Percentiles rank a stretch among this genome's conserved stretches.
phyloP scores from a whole-genome alignment of 2,797 vertebrate species.

The Lateolabrax maculatus region DNA sequence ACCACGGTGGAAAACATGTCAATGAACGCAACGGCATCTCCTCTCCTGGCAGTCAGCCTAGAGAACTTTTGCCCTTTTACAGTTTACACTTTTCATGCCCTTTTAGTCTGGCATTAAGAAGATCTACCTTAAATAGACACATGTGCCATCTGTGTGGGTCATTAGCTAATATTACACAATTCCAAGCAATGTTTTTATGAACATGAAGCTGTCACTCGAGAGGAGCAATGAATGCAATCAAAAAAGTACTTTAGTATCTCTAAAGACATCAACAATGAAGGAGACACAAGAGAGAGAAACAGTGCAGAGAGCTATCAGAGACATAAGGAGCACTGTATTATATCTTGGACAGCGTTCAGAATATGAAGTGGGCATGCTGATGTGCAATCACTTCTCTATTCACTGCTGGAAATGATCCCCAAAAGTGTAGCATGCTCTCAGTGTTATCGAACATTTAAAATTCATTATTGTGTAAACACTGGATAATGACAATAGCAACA shows the following conservation, averaged over 20 bases:
- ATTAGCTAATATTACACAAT: slow-evolving; percentile 41
- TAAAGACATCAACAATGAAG: slow-evolving; percentile 50
- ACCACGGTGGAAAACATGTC: slow-evolving; percentile 75
- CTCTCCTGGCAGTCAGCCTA: slow-evolving; percentile 44
- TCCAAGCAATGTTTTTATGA: slow-evolving; percentile 30
- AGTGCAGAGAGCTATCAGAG: slow-evolving; percentile 66
- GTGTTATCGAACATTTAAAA: slow-evolving; percentile 53
- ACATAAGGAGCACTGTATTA: slow-evolving; percentile 63
- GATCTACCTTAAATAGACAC: slow-evolving; percentile 35
- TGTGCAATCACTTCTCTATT: slow-evolving; percentile 72
- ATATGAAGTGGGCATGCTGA: slow-evolving; percentile 70
- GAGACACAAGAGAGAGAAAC: slow-evolving; percentile 60
- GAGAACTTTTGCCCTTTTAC: slow-evolving; percentile 63
- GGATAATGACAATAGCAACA: slow-evolving; percentile 8
- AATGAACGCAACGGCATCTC: slow-evolving; percentile 59
- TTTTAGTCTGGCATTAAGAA: slow-evolving; percentile 28
- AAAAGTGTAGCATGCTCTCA: slow-evolving; percentile 39
- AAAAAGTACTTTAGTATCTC: slow-evolving; percentile 55
- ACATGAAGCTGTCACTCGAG: slow-evolving; percentile 54
- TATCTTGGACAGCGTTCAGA: slow-evolving; percentile 72
- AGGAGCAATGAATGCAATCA: slow-evolving; percentile 50
- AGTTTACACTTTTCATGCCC: slow-evolving; percentile 50
- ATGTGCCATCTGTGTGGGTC: slow-evolving; percentile 18
- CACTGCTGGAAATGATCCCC: slow-evolving; percentile 59
- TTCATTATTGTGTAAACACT: slow-evolving; percentile 48